Evolutionary conservation across 2,113 vertebrate genomes (phyloP).

Genomic region (Terrapene triunguis): DNA sequence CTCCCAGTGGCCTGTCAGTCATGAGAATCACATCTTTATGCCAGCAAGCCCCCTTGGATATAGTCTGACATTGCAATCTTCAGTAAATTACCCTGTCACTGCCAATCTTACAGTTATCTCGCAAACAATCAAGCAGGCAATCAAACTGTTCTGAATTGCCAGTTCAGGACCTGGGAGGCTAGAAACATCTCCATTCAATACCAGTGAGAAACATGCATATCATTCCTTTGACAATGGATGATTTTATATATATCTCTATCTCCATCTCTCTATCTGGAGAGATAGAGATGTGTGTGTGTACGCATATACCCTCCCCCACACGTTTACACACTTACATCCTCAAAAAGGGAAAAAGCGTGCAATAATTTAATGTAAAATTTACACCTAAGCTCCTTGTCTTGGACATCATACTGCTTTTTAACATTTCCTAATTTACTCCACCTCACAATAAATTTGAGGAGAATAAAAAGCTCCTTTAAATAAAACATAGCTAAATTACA

Average conservation of each 20-base stretch:
- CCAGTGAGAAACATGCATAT: conserved; percentile 38
- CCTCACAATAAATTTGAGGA: neutral
- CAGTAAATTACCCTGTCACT: conserved; percentile 88
- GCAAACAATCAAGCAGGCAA: conserved; percentile 87
- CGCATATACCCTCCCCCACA: neutral
- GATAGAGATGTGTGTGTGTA: neutral
- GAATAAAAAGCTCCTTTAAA: neutral
- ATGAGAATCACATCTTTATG: conserved; percentile 79
- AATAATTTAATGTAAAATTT: neutral
- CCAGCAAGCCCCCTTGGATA: conserved; percentile 78
- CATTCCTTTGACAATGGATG: conserved; percentile 37
- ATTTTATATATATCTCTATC: conserved; percentile 32
- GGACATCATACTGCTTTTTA: neutral
- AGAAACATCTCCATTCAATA: conserved; percentile 68
- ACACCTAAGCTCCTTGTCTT: neutral
- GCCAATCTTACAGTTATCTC: conserved; percentile 85
- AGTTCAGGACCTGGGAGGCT: conserved; percentile 79
- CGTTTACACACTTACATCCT: neutral
- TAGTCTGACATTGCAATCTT: conserved; percentile 86
- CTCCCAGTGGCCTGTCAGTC: conserved; percentile 82
- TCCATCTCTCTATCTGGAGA: neutral
- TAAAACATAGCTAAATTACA: neutral
- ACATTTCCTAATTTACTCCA: neutral
- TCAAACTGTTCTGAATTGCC: conserved; percentile 83
- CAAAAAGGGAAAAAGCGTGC: neutral